Percentiles rank a stretch among this genome's conserved stretches.
Evolutionary conservation across 2,113 vertebrate species (phyloP).

Genomic region (Trogon melanurus): DNA sequence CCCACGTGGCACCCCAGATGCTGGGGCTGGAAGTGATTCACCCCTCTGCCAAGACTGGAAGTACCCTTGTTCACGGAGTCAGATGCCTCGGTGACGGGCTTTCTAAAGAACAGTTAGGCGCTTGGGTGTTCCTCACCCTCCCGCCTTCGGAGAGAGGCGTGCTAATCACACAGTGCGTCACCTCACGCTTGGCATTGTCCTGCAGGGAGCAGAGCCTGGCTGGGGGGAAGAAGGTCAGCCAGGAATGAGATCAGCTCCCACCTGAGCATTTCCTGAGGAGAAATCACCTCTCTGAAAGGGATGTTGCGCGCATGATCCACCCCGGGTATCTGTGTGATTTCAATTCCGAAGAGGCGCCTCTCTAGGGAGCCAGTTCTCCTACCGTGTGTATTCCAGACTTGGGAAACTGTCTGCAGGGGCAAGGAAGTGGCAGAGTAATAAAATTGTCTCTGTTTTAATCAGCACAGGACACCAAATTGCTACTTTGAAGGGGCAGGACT

Average conservation of each 20-base stretch:
- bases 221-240: not conserved
- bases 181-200: not conserved
- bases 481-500: constrained; percentile 21
- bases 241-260: not conserved
- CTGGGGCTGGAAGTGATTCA: not conserved
- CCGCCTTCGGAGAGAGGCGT: not conserved
- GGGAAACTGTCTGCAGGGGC: constrained; percentile 29
- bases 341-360: not conserved
- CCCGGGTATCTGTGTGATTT: not conserved
- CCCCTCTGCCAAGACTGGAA: not conserved
- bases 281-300: not conserved
- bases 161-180: not conserved
- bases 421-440: constrained; percentile 12
- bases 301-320: not conserved
- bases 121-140: not conserved
- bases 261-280: not conserved
- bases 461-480: not conserved
- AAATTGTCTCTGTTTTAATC: not conserved
- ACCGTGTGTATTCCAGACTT: not conserved
- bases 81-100: not conserved
- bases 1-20: not conserved
- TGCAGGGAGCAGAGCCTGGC: not conserved
- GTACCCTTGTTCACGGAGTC: not conserved
- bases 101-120: not conserved
- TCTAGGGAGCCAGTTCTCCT: constrained; percentile 30